Percentiles rank a stretch among this genome's conserved stretches.
These are phyloP conservation scores for Ibycter americanus DNA, from an alignment of 2,797 vertebrate genomes.

Conservation along the genomic window DNA sequence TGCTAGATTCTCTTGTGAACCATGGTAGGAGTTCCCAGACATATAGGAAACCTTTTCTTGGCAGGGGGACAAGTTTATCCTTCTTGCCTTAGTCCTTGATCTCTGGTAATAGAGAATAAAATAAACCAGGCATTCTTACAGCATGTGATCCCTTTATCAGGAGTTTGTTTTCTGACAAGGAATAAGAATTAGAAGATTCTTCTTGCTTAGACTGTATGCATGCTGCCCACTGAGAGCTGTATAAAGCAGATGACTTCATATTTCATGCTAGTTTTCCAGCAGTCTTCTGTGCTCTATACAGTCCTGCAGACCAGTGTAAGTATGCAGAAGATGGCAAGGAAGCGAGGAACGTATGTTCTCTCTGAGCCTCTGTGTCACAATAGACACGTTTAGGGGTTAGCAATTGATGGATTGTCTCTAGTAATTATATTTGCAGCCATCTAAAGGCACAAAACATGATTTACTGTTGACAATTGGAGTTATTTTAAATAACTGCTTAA, in stretches of 20 bases:
- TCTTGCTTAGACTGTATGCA: background rate
- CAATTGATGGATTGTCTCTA: background rate
- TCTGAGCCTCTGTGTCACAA: background rate
- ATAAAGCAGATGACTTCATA: background rate
- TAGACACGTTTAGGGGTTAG: background rate
- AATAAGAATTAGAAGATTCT: background rate
- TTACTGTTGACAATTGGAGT: background rate
- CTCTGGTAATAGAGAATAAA: background rate
- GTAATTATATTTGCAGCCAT: constrained; percentile 13
- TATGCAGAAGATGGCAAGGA: background rate
- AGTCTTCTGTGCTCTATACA: background rate
- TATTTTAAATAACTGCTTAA: constrained; percentile 54
- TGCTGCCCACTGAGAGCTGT: background rate
- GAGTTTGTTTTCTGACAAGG: background rate
- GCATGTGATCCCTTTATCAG: background rate
- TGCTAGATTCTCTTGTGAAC: background rate
- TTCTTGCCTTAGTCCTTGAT: background rate
- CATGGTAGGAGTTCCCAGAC: background rate
- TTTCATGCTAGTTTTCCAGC: background rate
- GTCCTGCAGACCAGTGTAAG: background rate
- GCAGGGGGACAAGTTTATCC: rapidly evolving
- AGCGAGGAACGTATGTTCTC: background rate
- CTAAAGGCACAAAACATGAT: background rate
- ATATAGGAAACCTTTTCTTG: background rate
- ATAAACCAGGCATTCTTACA: background rate